Evolutionary conservation across 1,140 invertebrate genomes (phyloP), one percentile per base, ranked within the genome.

Genomic region (Lucilia cuprina): DNA sequence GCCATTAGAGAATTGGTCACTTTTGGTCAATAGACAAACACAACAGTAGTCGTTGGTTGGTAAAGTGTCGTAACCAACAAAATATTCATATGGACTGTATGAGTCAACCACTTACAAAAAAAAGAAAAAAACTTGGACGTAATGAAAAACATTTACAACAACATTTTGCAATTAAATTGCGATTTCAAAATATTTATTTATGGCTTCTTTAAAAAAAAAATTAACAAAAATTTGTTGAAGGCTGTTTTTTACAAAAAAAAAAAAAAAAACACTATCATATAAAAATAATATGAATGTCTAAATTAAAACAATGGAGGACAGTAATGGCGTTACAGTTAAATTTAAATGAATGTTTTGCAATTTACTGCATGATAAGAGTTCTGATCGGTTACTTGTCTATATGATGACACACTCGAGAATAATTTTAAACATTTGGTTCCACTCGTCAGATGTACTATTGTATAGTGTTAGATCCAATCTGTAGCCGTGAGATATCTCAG

Each of bases 1-100:
- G 65, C 65, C 65, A 70, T 70, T 70, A 70, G n/a, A 70, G 65
- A 70, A 70, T 70, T 70, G 65, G 65, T 70, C 65, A 70, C 65
- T 70, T 70, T 70, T 21, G n/a, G 65, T 70, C n/a, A 70, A 25
- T 21, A 70, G 50, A 41, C 14, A 60, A 30, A 30, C 25, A 30
- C 25, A 60, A 60, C 14, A 17, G 65, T 21, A 70, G 41, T 41
- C 1, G 41, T 55, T 55, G 50, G 25, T 55, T 55, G 1, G 50
- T 21, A 70, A 12, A 70, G 21, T 70, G 65, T 70, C 65, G 65
- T 70, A 70, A 70, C 19, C 50, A n/a, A 60, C 55, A 60, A 60
- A 70, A 70, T 70, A 21, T 12, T 21, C 12, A 70, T 21, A 25
- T 55, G 12, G 41, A 41, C 0, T 41, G 41, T 41, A 41, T 41